Evolutionary conservation across 2,797 vertebrate species (phyloP), one percentile per base, ranked within the genome.

Genomic region (Taeniopygia guttata): DNA sequence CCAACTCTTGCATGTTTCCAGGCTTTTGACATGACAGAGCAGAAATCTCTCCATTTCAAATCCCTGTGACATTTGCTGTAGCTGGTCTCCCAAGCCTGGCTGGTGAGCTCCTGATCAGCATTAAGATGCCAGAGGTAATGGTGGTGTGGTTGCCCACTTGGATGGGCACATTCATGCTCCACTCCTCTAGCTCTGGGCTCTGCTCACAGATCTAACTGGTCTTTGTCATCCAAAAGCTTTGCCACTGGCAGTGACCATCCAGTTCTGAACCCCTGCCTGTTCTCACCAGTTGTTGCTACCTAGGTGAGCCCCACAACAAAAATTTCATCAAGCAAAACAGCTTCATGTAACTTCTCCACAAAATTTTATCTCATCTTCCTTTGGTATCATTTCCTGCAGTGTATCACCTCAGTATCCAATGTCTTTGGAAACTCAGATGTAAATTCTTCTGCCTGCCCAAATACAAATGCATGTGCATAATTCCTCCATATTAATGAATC

Each of bases 401-500:
- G 22, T 63, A 67, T 69, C 68, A 52, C 84, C 72, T 79, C 64
- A 58, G 63, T 16, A 77, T 56, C 78, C 49, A 87, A 17, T 5
- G 34, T 34, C 86, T 80, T 72, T 40, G 38, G 72, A 89, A 95
- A 87, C 34, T 69, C 59, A 84, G 81, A 77, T 67, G 59, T 70
- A 92, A 92, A 89, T 94, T 83, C 77, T 78, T 79, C 60, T 87
- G 75, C 81, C 91, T 77, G 60, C 64, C 68, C 78, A 82, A 64
- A 64, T 92, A 43, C 70, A 94, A 94, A 84, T 63, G 29, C 52
- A 54, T 84, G 63, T 87, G 78, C 78, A 73, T 75, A 88, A 95
- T 84, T n/a, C 73, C 29, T 91, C 69, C 43, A 48, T 92, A 92
- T 94, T 90, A 95, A 95, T 89, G 77, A 85, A 83, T 75, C 64